These are phyloP conservation scores for Pyralis farinalis DNA, from an alignment of 2,888 invertebrate genomes.

Conservation along the genomic window DNA sequence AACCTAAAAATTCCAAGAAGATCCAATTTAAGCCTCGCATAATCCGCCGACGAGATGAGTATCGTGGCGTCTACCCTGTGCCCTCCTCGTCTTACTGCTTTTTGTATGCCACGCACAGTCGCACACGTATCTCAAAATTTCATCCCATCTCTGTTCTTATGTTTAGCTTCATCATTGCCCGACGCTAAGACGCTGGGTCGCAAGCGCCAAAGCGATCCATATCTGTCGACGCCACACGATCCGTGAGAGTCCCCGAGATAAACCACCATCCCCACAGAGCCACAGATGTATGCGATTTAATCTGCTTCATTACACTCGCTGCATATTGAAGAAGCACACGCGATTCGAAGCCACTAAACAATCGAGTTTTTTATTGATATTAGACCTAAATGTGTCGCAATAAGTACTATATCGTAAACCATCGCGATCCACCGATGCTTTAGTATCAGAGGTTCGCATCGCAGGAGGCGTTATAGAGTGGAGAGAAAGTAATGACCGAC, in stretches of 20 bases:
- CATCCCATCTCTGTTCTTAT: slow-evolving; percentile 21
- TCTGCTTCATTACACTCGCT: slow-evolving; percentile 59
- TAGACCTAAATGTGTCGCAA: slow-evolving; percentile 28
- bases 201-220: slow-evolving; percentile 35
- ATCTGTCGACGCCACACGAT: slow-evolving; percentile 47
- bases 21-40: slow-evolving; percentile 68
- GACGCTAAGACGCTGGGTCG: slow-evolving; percentile 13
- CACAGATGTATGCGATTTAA: slow-evolving; percentile 53
- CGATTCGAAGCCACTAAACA: slow-evolving; percentile 29
- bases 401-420: slow-evolving; percentile 29
- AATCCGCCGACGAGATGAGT: slow-evolving; percentile 62
- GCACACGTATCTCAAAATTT: slow-evolving; percentile 25
- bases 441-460: slow-evolving; percentile 55
- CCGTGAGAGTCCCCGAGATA: slow-evolving; percentile 60
- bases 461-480: slow-evolving; percentile 53
- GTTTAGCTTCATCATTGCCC: slow-evolving; percentile 22
- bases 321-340: slow-evolving; percentile 39
- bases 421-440: slow-evolving; percentile 39
- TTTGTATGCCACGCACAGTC: slow-evolving; percentile 16
- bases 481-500: slow-evolving; percentile 58
- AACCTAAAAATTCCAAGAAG: slow-evolving; percentile 68
- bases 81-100: slow-evolving; percentile 11
- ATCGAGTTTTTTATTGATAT: slow-evolving; percentile 34
- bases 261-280: slow-evolving; percentile 29
- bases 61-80: slow-evolving; percentile 37